Evolutionary conservation across 2,888 invertebrate species (phyloP), one percentile per base, ranked within the genome.

Genomic region (Orchesellides sinensis): DNA sequence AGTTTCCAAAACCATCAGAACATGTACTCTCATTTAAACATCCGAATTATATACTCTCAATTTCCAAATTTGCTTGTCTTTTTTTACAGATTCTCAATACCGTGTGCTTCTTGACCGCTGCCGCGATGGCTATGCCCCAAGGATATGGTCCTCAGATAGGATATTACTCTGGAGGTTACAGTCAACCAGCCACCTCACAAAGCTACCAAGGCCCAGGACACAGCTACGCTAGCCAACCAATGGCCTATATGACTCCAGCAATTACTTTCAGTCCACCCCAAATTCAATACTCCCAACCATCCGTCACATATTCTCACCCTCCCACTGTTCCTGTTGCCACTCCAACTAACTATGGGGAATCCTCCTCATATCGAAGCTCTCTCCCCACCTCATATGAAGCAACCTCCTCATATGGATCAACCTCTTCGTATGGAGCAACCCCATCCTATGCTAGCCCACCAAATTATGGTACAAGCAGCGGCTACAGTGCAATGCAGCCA

Each of bases 281-380:
- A 35, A 77, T 83, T 72, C 63, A 63, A 8, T 83, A 83, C 66
- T 56, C 70, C 25, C 70, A 83, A 29, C 83, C 83, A 6, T 72
- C 77, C 56, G 59, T 83, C 65, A 83, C 83, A 70, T 83, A 83
- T 77, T 66, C 83, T 29, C 49, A 54, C 12, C 83, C 83, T 23
- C 35, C 27, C 45, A 47, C 29, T 25, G 81, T 81, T 17, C 52
- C 81, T 32, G 61, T 69, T 12, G 81, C 74, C 65, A 81, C 66
- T 59, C 61, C 45, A 27, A 25, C 78, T 56, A 25, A 4, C 19
- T 78, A 40, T 47, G 40, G 63, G 1, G 14, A 14, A n/a, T 63
- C 63, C 14, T 45, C 47, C 25, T 63, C 47, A 47, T 47, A 47
- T n/a, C 12, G 47, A 14, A 17, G 47, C 47, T 47, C 47, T 4